Base-by-base conservation (phyloP, 37 sponge, comb jelly and placozoan species). In the Bolinopsis microptera region DNA sequence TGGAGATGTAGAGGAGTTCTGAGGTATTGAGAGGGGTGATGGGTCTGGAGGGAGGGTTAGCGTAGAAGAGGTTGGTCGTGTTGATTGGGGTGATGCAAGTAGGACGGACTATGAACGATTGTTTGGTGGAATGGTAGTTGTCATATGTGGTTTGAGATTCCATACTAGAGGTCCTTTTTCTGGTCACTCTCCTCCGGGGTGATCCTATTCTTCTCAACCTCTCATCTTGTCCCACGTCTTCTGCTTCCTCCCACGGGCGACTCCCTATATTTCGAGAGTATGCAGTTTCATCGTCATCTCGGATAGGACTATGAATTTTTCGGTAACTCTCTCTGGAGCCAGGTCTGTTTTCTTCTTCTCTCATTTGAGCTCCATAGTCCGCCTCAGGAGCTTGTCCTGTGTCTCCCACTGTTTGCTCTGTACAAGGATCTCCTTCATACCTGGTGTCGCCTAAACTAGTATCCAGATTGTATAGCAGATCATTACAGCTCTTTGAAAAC, bases 1-100 rank as follows among this genome's bases (percentile, higher is more conserved):
- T 86, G 90, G 90, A 38, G 35, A 86, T 40, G 26, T 86, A 34
- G 41, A 86, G 41, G n/a, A 86, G 90, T n/a, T 86, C 90, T 77
- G 80, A 77, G 1, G 80, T 32, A 5, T 77, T 36, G 1, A 77
- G 33, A 32, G 80, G 80, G 5, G 80, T 77, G 37, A 32, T 32
- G 21, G 80, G 80, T 35, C 80, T 31, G 36, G 90, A 86, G 41
- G 61, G 23, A 9, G 82, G 82, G 74, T 70, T 70, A 24, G 61
- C 18, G 90, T 86, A 86, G 90, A 25, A 41, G 27, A 86, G 90
- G 26, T 41, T 39, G 90, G 61, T 86, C 5, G 90, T 86, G 90
- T 41, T 86, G 61, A 86, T 39, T 24, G 90, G 90, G 16, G 90
- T 86, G 25, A 86, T 86, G 28, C 61, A 41, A 1, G 48, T 35